These are phyloP conservation scores for Sebastes melanostomus DNA, from an alignment of 2,797 vertebrate species.

Conservation along the genomic window DNA sequence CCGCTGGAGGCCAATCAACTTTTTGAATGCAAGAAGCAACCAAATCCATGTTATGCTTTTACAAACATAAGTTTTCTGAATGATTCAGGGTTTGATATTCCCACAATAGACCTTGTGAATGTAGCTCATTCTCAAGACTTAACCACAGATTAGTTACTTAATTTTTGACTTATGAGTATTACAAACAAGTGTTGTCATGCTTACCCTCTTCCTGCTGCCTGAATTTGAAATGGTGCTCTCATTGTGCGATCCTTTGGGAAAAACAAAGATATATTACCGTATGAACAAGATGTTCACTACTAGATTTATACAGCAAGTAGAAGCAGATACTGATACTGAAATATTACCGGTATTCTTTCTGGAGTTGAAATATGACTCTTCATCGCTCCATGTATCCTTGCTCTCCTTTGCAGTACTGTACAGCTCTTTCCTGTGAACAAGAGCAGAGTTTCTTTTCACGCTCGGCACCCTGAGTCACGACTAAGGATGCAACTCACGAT, in stretches of 20 bases:
- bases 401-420: conserved; percentile 44
- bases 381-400: conserved; percentile 76
- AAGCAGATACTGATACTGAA: neutral
- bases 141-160: neutral
- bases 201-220: conserved; percentile 59
- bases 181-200: neutral
- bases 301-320: neutral
- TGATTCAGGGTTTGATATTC: neutral
- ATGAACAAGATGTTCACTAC: neutral
- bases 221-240: conserved; percentile 27
- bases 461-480: neutral
- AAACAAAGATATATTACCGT: neutral
- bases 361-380: conserved; percentile 51
- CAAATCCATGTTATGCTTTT: neutral
- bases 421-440: conserved; percentile 54
- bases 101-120: neutral
- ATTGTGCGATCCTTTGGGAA: conserved; percentile 8
- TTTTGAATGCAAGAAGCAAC: neutral
- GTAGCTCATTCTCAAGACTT: neutral
- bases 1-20: neutral
- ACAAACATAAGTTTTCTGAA: neutral
- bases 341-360: conserved; percentile 24
- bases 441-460: neutral
- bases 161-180: neutral
- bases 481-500: too few species aligned